Evolutionary conservation across 1,140 invertebrate species (phyloP).

Genomic region (Drosophila pectinifera): DNA sequence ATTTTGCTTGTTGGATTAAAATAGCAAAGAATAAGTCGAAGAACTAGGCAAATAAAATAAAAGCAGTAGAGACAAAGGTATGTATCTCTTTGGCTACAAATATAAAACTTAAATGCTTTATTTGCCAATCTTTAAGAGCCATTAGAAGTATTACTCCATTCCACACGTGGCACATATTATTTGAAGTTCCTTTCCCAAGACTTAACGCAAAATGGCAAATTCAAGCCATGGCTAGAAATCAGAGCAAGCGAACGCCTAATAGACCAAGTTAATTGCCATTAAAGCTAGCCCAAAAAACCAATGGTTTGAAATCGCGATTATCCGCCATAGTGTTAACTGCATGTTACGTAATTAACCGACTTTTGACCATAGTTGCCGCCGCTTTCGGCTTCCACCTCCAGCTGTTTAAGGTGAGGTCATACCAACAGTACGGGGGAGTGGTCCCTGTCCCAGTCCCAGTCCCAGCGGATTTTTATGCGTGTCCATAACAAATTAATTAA

Average conservation of each 20-base stretch:
- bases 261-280: conserved; percentile 24
- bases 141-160: background rate
- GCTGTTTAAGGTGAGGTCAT: conserved; percentile 34
- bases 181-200: background rate
- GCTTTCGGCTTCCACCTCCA: conserved; percentile 15
- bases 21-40: too few relatives aligned
- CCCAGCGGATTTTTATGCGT: conserved; percentile 24
- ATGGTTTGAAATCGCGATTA: conserved; percentile 35
- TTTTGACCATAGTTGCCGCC: conserved; percentile 18
- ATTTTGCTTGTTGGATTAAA: too few relatives aligned
- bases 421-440: conserved; percentile 9
- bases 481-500: conserved; percentile 58
- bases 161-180: background rate
- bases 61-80: too few relatives aligned
- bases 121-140: background rate
- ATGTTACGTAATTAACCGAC: conserved; percentile 46
- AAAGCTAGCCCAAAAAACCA: conserved; percentile 25
- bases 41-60: too few relatives aligned
- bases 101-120: too few relatives aligned
- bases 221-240: conserved; percentile 2
- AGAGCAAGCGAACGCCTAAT: conserved; percentile 23
- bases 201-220: conserved; percentile 5
- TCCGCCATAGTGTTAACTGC: conserved; percentile 19
- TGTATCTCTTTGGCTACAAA: background rate
- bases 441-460: background rate